phyloP scores from a whole-genome alignment of 2,888 invertebrate species.

The Osmoderma eremita region DNA sequence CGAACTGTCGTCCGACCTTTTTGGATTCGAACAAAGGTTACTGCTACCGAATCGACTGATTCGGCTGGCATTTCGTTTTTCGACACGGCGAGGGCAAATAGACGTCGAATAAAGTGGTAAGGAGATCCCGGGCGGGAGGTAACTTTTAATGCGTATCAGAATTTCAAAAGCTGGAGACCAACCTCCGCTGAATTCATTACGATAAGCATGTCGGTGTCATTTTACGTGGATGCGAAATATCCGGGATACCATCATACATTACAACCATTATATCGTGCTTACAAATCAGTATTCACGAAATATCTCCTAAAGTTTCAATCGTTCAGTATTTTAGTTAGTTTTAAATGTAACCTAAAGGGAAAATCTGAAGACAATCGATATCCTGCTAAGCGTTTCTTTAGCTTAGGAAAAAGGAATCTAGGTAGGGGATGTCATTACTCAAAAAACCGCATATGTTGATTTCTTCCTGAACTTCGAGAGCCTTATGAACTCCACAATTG shows the following conservation, averaged over 20 bases:
- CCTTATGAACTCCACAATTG: no score
- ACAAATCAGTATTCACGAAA: conserved; percentile 1
- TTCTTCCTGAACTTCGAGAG: no score
- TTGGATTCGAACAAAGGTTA: conserved; percentile 4
- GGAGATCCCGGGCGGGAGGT: not conserved
- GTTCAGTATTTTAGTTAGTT: no score
- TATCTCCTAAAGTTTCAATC: not conserved
- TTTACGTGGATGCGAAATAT: conserved; percentile 10
- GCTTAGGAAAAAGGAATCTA: no score
- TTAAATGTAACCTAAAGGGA: no score
- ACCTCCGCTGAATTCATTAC: conserved; percentile 26
- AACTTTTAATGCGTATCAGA: conserved; percentile 14
- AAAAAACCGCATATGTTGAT: no score
- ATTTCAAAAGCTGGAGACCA: conserved; percentile 11
- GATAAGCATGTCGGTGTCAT: conserved; percentile 28
- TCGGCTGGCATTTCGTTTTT: conserved; percentile 25
- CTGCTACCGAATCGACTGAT: not conserved
- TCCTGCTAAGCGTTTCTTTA: no score
- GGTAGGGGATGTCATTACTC: no score
- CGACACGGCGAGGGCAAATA: conserved; percentile 7
- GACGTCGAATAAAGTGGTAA: conserved; percentile 5
- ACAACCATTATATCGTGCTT: conserved; percentile 16
- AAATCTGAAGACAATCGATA: no score
- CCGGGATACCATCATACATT: not conserved
- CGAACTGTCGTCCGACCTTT: conserved; percentile 23